These are phyloP conservation scores for Daubentonia madagascariensis DNA, from an alignment of 2,113 vertebrate species.

Conservation along the genomic window DNA sequence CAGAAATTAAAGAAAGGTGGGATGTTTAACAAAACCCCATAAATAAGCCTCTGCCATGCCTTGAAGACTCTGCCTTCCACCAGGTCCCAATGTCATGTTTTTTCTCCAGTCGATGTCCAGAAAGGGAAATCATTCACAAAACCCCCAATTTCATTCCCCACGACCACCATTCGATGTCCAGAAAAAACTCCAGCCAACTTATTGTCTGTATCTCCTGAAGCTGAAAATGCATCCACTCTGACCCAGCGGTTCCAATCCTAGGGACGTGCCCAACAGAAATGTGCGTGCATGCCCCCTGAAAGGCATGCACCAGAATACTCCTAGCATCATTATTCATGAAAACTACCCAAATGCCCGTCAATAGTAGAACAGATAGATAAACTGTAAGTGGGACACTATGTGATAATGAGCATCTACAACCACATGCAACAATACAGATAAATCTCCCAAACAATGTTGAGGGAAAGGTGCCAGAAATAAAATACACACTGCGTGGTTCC, in stretches of 20 bases:
- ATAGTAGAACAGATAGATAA: fast-evolving
- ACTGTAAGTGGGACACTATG: fast-evolving
- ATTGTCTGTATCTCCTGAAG: neutral
- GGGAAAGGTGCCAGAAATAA: neutral
- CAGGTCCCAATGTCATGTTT: constrained; percentile 59
- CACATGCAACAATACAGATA: neutral
- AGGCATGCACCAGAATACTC: neutral
- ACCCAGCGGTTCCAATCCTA: neutral
- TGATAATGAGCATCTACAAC: neutral
- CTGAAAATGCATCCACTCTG: fast-evolving
- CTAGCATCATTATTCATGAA: neutral
- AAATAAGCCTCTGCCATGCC: constrained; percentile 74
- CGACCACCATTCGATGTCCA: neutral
- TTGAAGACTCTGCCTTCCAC: constrained; percentile 58
- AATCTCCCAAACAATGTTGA: neutral
- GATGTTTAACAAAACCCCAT: constrained; percentile 70
- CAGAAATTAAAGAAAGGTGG: constrained; percentile 77
- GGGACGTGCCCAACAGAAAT: neutral
- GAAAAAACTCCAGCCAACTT: neutral
- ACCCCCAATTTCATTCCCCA: neutral
- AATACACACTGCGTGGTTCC: fast-evolving
- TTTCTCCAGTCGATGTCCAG: constrained; percentile 42
- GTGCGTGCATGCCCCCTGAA: neutral
- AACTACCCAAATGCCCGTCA: neutral
- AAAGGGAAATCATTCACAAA: neutral